phyloP scores from a whole-genome alignment of 2,888 invertebrate genomes.

The Lymantria dispar region DNA sequence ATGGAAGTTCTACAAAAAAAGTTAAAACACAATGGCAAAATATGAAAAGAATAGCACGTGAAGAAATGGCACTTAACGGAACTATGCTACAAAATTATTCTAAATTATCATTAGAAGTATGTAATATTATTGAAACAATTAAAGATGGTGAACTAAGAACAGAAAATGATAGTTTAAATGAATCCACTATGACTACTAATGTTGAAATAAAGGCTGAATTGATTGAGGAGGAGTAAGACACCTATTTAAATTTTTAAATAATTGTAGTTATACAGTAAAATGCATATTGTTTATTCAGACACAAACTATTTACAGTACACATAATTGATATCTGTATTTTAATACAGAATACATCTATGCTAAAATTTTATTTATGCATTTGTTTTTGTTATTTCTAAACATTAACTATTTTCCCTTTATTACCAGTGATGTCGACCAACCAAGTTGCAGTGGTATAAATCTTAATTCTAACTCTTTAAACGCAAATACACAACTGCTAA shows the following conservation, averaged over 20 bases:
- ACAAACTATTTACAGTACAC: no score
- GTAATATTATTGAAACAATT: slow-evolving; percentile 60
- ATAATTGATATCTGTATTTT: no score
- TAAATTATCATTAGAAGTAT: slow-evolving; percentile 65
- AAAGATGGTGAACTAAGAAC: slow-evolving; percentile 56
- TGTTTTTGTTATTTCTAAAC: background rate
- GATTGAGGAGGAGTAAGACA: slow-evolving; percentile 74
- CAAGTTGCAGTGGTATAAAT: slow-evolving; percentile 43
- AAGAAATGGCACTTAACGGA: slow-evolving; percentile 62
- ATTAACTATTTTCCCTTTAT: slow-evolving; percentile 7
- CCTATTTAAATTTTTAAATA: background rate
- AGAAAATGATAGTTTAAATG: slow-evolving; percentile 51
- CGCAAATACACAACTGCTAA: slow-evolving; percentile 16
- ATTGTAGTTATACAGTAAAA: background rate
- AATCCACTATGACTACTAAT: slow-evolving; percentile 52
- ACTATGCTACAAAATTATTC: slow-evolving; percentile 53
- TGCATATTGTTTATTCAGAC: no score
- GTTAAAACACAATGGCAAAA: slow-evolving; percentile 79
- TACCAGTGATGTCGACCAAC: slow-evolving; percentile 47
- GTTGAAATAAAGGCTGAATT: slow-evolving; percentile 71
- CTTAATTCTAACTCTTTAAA: slow-evolving; percentile 25
- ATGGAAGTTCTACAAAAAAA: slow-evolving; percentile 67
- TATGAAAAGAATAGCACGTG: slow-evolving; percentile 75
- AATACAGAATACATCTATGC: no score
- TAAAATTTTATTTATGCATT: no score